Base-by-base conservation (phyloP, 2,797 vertebrate genomes). In the Artibeus lituratus region DNA sequence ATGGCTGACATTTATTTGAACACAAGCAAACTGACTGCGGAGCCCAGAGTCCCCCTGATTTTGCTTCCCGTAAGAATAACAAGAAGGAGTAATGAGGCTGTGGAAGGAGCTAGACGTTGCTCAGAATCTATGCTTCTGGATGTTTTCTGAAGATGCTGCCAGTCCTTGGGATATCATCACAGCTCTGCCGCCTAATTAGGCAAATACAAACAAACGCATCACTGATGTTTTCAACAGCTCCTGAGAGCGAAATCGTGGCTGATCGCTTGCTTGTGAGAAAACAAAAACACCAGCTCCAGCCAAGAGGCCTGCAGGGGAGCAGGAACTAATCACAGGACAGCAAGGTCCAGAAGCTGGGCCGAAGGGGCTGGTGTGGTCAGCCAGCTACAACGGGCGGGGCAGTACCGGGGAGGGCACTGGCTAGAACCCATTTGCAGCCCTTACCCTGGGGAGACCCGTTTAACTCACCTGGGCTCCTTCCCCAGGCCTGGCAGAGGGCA, bases 181-280 rank as follows among this genome's bases (percentile, higher is more conserved):
- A 97, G 98, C 96, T 97, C 96, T 55, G 53, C 95, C 84, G n/a
- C 95, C 98, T 98, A 98, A 98, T 98, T 98, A 98, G 97, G 98
- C 96, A 98, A 98, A 97, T 96, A 97, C 98, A 98, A 98, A 98
- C 98, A 98, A 98, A 98, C 98, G 96, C 97, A 98, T 98, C 98
- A 97, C 98, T 97, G 98, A 97, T 98, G 97, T 98, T 98, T 98
- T 97, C 98, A 80, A 26, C 14, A 21, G 98, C 98, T 98, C 98
- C 96, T 94, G 98, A 98, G 98, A 98, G 96, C 80, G 87, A 97
- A 94, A 98, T 98, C 98, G 97, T 93, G 98, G 98, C 72, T 98
- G 98, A 97, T 57, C 22, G 55, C 98, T 97, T 8, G 42, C 29
- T 97, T 14, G 42, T 22, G 16, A 95, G 98, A 97, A 96, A 97